Percentiles rank a stretch among this genome's conserved stretches.
Evolutionary conservation across 1,140 invertebrate species (phyloP).

Genomic region (Neotoxoptera formosana): DNA sequence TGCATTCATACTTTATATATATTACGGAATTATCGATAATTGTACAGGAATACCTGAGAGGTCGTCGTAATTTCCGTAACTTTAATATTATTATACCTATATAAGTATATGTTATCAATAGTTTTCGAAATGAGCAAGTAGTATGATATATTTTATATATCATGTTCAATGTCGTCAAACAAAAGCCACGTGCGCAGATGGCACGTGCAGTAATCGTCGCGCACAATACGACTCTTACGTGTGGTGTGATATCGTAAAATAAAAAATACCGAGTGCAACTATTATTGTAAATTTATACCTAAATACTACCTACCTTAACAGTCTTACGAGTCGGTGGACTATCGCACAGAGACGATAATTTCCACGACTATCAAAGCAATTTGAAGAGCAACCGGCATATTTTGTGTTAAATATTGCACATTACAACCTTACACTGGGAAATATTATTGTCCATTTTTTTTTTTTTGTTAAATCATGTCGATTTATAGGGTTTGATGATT

Average conservation of each 20-base stretch:
- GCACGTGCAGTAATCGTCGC: neutral
- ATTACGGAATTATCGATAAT: neutral
- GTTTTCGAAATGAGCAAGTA: neutral
- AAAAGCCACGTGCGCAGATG: neutral
- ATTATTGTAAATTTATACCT: too few species aligned
- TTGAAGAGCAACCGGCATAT: neutral
- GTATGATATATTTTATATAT: neutral
- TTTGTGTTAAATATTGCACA: neutral
- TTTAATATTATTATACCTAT: too few species aligned
- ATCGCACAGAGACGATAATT: neutral
- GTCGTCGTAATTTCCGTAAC: neutral
- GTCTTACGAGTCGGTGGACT: neutral
- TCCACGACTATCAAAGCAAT: neutral
- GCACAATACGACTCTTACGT: neutral
- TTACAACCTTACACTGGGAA: too few species aligned
- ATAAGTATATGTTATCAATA: too few species aligned
- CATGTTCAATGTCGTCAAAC: neutral
- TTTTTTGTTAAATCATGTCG: too few species aligned
- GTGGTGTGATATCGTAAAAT: neutral
- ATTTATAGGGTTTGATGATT: too few species aligned
- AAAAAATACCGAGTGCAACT: neutral
- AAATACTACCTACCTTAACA: neutral
- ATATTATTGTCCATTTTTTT: too few species aligned
- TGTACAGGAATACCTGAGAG: neutral
- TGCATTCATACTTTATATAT: neutral